These are phyloP conservation scores for Hylaeus anthracinus DNA, from an alignment of 1,140 invertebrate species.

Conservation along the genomic window DNA sequence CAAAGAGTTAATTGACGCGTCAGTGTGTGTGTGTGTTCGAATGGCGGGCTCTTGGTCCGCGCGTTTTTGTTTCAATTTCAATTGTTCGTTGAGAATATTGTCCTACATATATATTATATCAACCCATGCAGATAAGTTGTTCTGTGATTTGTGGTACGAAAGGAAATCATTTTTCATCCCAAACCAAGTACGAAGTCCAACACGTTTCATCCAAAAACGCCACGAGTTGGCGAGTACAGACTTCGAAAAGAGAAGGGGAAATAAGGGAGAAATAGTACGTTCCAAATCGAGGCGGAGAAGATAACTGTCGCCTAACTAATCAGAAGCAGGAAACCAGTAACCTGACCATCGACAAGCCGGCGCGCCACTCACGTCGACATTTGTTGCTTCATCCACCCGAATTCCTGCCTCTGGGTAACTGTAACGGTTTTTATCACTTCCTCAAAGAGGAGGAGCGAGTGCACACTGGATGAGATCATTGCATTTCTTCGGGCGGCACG, in stretches of 20 bases:
- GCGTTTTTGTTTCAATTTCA: too few species aligned
- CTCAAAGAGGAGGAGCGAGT: slow-evolving; percentile 46
- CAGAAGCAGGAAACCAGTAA: slow-evolving; percentile 45
- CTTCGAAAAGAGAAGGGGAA: too few species aligned
- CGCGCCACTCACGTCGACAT: slow-evolving; percentile 28
- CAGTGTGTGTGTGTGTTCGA: too few species aligned
- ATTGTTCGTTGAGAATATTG: too few species aligned
- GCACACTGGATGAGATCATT: slow-evolving; percentile 44
- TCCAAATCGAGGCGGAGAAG: slow-evolving; percentile 20
- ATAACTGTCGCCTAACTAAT: slow-evolving; percentile 48
- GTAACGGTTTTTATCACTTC: slow-evolving; percentile 63
- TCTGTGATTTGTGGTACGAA: too few species aligned
- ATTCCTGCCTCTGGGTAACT: slow-evolving; percentile 59
- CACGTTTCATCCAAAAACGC: too few species aligned
- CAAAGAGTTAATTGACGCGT: too few species aligned
- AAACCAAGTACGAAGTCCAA: too few species aligned
- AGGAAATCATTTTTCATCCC: too few species aligned
- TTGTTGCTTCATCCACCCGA: slow-evolving; percentile 57
- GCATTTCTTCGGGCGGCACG: slow-evolving; percentile 25
- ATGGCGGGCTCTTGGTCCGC: too few species aligned
- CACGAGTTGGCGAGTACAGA: too few species aligned
- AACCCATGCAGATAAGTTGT: too few species aligned
- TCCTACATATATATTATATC: neutral
- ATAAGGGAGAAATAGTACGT: neutral
- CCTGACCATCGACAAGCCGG: slow-evolving; percentile 58